Evolutionary conservation across 2,113 vertebrate genomes (phyloP), one percentile per base, ranked within the genome.

Genomic region (Larimichthys polyactis): DNA sequence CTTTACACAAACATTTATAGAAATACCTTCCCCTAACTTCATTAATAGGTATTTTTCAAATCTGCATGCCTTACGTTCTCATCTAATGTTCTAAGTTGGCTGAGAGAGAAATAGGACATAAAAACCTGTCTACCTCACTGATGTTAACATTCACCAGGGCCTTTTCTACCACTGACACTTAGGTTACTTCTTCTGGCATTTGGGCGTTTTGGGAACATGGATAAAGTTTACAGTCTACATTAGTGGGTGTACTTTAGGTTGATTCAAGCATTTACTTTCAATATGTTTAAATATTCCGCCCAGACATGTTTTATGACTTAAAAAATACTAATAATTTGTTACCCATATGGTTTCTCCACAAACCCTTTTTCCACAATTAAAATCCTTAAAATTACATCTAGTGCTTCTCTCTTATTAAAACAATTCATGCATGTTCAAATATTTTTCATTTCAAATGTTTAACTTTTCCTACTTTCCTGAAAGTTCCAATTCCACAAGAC

Each of bases 1-100:
- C 65, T 81, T 59, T 43, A 24, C 19, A 40, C 71, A 75, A 59
- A 72, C 40, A 64, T 81, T 80, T 77, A 24, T 40, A 83, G 52
- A 72, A 57, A 74, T 59, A 67, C 64, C 27, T 17, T 55, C 29
- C 11, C 12, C 29, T 43, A 16, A 63, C 40, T 72, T 83, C 15
- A 68, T 67, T 80, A 55, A 74, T 32, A 36, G 22, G 10, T 24
- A 48, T 73, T 72, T 72, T 46, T 67, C 52, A 78, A 22, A 74
- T 24, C 16, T 43, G 44, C 22, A 62, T 43, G 22, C 51, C 12
- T 71, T 49, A 27, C 14, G 3, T 32, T 73, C 7, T 74, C 19
- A 43, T 75, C 32, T 63, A 74, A 71, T 74, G 73, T 48, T 71
- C 69, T 72, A 81, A 46, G 24, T 14, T 80, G 48, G 22, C 49